Conservation (phyloP, 2,888 invertebrate species). For the Oxyteleia sp. region DNA sequence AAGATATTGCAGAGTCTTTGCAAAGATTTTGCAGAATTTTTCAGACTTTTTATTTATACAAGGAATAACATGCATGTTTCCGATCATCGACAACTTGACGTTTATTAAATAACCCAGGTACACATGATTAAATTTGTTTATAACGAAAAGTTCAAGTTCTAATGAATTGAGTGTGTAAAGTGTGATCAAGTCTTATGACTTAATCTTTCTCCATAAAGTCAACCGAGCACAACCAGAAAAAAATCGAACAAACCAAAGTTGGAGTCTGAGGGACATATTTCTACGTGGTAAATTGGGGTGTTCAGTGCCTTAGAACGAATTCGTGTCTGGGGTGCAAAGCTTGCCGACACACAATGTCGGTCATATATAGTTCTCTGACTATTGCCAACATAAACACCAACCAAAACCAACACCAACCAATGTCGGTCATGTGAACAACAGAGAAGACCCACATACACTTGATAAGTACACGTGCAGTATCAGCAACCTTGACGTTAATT, state of each 20-base stretch:
- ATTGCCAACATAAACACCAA: constrained; percentile 49
- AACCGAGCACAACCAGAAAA: constrained; percentile 5
- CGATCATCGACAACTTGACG: no score
- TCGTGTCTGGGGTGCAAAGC: constrained; percentile 40
- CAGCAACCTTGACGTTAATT: constrained; percentile 42
- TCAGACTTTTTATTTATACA: no score
- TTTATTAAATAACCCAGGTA: no score
- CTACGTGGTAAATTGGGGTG: constrained; percentile 40
- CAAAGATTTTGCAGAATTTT: no score
- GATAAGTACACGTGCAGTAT: constrained; percentile 51
- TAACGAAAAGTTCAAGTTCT: background rate
- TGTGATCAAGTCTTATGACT: constrained; percentile 16
- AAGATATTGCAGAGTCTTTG: no score
- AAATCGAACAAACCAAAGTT: constrained; percentile 13
- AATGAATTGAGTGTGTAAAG: background rate
- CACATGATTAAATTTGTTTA: no score
- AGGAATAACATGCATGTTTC: no score
- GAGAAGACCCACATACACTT: constrained; percentile 20
- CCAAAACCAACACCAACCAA: constrained; percentile 37
- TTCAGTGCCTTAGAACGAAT: constrained; percentile 46
- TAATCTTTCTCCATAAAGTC: constrained; percentile 19
- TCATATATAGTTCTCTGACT: constrained; percentile 32
- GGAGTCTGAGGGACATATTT: constrained; percentile 17
- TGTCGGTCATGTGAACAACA: constrained; percentile 47
- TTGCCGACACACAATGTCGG: constrained; percentile 42